Percentiles rank a stretch among this genome's conserved stretches.
Evolutionary conservation across 2,113 vertebrate species (phyloP).

Genomic region (Oryzias curvinotus): DNA sequence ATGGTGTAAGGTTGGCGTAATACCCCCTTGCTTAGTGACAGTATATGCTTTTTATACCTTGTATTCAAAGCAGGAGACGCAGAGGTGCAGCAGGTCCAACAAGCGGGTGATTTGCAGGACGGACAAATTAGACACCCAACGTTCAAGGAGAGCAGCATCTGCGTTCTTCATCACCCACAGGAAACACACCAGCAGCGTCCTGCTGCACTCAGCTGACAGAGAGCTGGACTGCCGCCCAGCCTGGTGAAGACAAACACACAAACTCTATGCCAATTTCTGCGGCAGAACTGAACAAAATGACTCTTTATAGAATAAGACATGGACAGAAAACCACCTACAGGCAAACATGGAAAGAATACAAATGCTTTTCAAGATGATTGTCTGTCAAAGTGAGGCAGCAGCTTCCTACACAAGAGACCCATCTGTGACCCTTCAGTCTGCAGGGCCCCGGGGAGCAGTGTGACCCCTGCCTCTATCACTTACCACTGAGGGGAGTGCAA

Average conservation of each 20-base stretch:
- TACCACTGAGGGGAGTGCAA: conserved; percentile 80
- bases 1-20: background rate
- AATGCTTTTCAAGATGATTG: conserved; percentile 7
- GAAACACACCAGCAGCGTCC: conserved; percentile 86
- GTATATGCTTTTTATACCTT: conserved; percentile 75
- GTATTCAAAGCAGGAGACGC: conserved; percentile 89
- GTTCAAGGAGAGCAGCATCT: conserved; percentile 81
- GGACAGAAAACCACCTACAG: conserved; percentile 53
- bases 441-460: conserved; percentile 33
- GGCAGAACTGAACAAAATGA: conserved; percentile 40
- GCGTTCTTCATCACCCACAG: conserved; percentile 92
- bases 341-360: conserved; percentile 26
- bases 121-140: conserved; percentile 85
- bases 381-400: conserved; percentile 24
- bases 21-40: background rate
- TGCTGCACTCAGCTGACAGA: conserved; percentile 86
- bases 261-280: conserved; percentile 17
- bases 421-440: conserved; percentile 43
- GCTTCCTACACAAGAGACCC: conserved; percentile 34
- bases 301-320: conserved; percentile 16
- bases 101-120: conserved; percentile 86
- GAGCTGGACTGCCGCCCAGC: conserved; percentile 76
- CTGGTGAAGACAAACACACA: conserved; percentile 69
- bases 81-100: conserved; percentile 86
- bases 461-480: conserved; percentile 70